Evolutionary conservation across 2,888 invertebrate species (phyloP).

Genomic region (Cylindroiulus punctatus): DNA sequence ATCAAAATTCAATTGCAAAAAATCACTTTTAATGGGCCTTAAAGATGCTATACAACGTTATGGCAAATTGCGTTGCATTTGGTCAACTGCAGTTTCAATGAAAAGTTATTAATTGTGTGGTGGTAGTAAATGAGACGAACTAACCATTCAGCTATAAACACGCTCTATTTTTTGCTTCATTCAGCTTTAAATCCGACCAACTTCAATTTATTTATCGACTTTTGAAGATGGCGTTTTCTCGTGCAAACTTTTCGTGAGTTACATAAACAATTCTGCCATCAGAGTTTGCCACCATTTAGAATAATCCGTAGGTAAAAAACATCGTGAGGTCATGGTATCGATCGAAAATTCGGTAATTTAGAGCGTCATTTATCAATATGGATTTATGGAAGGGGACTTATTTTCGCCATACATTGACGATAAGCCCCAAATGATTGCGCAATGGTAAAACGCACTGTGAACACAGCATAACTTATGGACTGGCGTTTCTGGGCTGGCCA

Average conservation of each 20-base stretch:
- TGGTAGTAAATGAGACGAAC: neutral
- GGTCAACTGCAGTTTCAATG: too few species aligned
- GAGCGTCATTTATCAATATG: constrained; percentile 29
- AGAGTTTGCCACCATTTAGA: neutral
- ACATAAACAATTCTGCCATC: neutral
- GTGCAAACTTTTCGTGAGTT: neutral
- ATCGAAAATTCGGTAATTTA: neutral
- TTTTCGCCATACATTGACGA: constrained; percentile 23
- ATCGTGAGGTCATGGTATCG: neutral
- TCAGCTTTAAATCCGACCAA: neutral
- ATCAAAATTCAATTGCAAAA: too few species aligned
- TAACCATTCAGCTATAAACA: neutral
- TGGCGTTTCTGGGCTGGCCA: neutral
- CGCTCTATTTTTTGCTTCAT: neutral
- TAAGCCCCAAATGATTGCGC: constrained; percentile 23
- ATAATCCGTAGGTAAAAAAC: neutral
- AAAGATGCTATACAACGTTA: too few species aligned
- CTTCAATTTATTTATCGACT: constrained; percentile 11
- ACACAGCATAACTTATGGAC: neutral
- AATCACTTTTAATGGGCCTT: too few species aligned
- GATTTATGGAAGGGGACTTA: constrained; percentile 20
- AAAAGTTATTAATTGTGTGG: neutral
- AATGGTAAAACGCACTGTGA: neutral
- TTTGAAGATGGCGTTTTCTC: neutral
- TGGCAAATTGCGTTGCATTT: too few species aligned